Evolutionary conservation across 2,113 vertebrate genomes (phyloP).

Genomic region (Brachypodius melanocephalos): DNA sequence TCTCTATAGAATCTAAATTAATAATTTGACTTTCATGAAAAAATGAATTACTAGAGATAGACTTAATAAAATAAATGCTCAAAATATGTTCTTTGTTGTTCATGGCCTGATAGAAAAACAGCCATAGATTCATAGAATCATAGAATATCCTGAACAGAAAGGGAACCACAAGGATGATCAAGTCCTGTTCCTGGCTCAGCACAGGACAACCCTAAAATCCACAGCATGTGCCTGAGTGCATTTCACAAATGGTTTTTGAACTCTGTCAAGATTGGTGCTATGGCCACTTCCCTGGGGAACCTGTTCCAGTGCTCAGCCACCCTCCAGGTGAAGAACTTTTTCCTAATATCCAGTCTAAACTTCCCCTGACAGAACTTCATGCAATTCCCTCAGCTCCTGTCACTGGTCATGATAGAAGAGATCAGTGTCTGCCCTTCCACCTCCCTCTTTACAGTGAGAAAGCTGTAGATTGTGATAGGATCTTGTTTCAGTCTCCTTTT

Average conservation of each 20-base stretch:
- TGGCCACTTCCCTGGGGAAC: neutral
- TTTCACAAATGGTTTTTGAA: neutral
- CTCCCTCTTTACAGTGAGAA: neutral
- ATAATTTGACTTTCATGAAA: neutral
- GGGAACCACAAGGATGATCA: neutral
- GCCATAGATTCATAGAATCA: neutral
- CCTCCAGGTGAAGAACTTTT: neutral
- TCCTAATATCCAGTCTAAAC: neutral
- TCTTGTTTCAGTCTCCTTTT: neutral
- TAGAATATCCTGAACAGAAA: neutral
- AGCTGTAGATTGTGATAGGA: neutral
- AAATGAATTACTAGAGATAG: neutral
- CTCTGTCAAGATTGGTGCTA: neutral
- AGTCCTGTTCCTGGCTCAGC: neutral
- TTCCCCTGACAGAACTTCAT: neutral
- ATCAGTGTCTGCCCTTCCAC: no score
- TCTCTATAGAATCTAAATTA: neutral
- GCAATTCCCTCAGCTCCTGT: neutral
- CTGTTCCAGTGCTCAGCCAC: neutral
- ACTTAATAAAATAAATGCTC: neutral
- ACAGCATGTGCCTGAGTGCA: rapidly evolving
- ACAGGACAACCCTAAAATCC: neutral
- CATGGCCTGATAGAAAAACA: neutral
- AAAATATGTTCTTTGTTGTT: neutral
- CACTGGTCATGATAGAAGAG: rapidly evolving